These are phyloP conservation scores for Ophion costatus DNA, from an alignment of 2,888 invertebrate genomes.

Conservation along the genomic window DNA sequence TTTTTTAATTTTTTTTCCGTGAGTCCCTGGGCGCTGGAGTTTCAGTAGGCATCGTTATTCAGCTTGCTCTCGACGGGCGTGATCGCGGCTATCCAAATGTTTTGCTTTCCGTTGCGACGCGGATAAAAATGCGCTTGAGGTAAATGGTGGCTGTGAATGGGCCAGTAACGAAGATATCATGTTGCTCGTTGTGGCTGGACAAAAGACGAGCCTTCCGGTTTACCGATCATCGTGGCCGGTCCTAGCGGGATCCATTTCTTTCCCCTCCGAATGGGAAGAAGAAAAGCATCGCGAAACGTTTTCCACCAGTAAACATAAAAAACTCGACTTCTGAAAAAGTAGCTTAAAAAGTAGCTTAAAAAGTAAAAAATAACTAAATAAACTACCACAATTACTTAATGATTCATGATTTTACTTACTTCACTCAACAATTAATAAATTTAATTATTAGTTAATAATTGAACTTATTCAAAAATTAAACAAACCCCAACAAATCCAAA, in stretches of 20 bases:
- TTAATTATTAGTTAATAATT: too few species aligned
- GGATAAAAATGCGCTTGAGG: constrained; percentile 27
- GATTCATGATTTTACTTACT: too few species aligned
- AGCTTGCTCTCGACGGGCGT: constrained; percentile 43
- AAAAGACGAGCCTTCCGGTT: constrained; percentile 17
- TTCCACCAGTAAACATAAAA: too few species aligned
- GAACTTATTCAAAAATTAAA: too few species aligned
- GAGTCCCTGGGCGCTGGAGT: constrained; percentile 37
- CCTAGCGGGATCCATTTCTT: background rate
- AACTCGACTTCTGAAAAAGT: too few species aligned
- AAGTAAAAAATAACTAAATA: too few species aligned
- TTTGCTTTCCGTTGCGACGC: constrained; percentile 29
- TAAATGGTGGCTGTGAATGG: constrained; percentile 5
- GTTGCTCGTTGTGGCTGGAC: constrained; percentile 20
- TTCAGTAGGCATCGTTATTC: constrained; percentile 59
- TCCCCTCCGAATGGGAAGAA: background rate
- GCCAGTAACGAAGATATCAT: constrained; percentile 56
- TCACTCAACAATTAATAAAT: too few species aligned
- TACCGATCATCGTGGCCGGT: constrained; percentile 15
- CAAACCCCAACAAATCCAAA: too few species aligned
- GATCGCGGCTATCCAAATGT: constrained; percentile 44
- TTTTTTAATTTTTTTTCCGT: constrained; percentile 27
- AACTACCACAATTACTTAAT: too few species aligned
- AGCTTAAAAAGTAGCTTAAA: too few species aligned
- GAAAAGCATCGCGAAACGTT: background rate